phyloP scores from a whole-genome alignment of 2,888 invertebrate species.

The Sesia bembeciformis region DNA sequence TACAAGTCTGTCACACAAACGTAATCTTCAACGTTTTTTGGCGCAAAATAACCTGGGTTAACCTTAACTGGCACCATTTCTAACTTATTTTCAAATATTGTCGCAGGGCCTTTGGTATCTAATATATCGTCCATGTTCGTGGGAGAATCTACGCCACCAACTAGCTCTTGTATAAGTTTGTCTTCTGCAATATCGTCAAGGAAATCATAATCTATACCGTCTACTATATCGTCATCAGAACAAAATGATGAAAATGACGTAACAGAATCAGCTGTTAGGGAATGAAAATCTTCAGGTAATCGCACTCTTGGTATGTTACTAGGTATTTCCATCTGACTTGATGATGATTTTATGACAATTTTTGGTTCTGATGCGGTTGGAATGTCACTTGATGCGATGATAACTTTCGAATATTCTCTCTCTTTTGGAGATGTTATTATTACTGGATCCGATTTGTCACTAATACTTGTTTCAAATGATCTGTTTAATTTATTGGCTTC shows the following conservation, averaged over 20 bases:
- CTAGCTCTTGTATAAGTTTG: constrained; percentile 56
- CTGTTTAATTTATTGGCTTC: constrained; percentile 18
- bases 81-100: constrained; percentile 48
- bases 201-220: constrained; percentile 17
- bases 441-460: constrained; percentile 19
- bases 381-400: constrained; percentile 65
- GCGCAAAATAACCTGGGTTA: constrained; percentile 32
- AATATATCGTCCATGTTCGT: constrained; percentile 42
- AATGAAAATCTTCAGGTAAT: constrained; percentile 61
- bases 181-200: constrained; percentile 53
- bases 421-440: constrained; percentile 22
- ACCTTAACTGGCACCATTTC: constrained; percentile 64
- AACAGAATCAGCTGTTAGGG: constrained; percentile 35
- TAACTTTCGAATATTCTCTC: constrained; percentile 60
- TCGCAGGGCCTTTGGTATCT: constrained; percentile 62
- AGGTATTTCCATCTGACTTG: constrained; percentile 43
- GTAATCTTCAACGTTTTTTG: constrained; percentile 48
- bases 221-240: constrained; percentile 47
- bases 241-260: constrained; percentile 54
- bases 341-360: constrained; percentile 76
- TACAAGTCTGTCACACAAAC: constrained; percentile 53
- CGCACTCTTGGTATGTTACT: constrained; percentile 66
- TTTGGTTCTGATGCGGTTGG: constrained; percentile 68
- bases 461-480: constrained; percentile 29
- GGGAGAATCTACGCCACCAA: constrained; percentile 60